Evolutionary conservation across 2,888 invertebrate species (phyloP).

Genomic region (Diaperis boleti): DNA sequence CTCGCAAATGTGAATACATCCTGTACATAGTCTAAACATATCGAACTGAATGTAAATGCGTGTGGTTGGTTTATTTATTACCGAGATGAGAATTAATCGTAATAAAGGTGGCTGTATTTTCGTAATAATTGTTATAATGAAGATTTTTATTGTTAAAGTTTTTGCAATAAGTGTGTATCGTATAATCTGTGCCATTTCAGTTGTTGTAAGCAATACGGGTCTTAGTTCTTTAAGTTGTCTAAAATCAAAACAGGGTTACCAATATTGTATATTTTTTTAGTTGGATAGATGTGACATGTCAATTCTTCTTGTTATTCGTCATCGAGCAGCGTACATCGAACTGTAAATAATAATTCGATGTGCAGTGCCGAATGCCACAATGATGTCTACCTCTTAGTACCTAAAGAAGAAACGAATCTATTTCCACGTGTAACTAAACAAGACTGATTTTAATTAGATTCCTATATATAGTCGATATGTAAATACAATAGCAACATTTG

Average conservation of each 20-base stretch:
- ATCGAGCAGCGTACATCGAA: slow-evolving; percentile 14
- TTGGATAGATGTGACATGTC: slow-evolving; percentile 40
- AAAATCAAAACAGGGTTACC: slow-evolving; percentile 61
- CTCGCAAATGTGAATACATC: slow-evolving; percentile 31
- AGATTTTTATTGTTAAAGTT: slow-evolving; percentile 55
- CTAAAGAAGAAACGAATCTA: slow-evolving; percentile 49
- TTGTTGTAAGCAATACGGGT: slow-evolving; percentile 48
- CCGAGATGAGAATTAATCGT: slow-evolving; percentile 52
- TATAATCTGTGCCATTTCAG: slow-evolving; percentile 52
- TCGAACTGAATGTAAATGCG: slow-evolving; percentile 53
- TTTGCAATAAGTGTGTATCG: slow-evolving; percentile 39
- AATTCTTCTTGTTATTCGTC: slow-evolving; percentile 43
- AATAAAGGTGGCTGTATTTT: slow-evolving; percentile 61
- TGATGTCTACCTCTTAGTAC: slow-evolving; percentile 59
- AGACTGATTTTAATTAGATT: slow-evolving; percentile 68
- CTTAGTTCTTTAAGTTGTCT: slow-evolving; percentile 53
- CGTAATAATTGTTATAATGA: slow-evolving; percentile 57
- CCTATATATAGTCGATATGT: slow-evolving; percentile 53
- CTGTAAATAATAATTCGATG: too few species aligned
- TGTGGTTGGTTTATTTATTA: slow-evolving; percentile 58
- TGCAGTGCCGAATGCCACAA: slow-evolving; percentile 53
- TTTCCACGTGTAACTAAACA: slow-evolving; percentile 61
- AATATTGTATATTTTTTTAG: too few species aligned
- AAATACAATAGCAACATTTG: slow-evolving; percentile 42
- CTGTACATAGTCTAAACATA: slow-evolving; percentile 55